These are phyloP conservation scores for Procambarus clarkii DNA, from an alignment of 1,140 invertebrate species.

Conservation along the genomic window DNA sequence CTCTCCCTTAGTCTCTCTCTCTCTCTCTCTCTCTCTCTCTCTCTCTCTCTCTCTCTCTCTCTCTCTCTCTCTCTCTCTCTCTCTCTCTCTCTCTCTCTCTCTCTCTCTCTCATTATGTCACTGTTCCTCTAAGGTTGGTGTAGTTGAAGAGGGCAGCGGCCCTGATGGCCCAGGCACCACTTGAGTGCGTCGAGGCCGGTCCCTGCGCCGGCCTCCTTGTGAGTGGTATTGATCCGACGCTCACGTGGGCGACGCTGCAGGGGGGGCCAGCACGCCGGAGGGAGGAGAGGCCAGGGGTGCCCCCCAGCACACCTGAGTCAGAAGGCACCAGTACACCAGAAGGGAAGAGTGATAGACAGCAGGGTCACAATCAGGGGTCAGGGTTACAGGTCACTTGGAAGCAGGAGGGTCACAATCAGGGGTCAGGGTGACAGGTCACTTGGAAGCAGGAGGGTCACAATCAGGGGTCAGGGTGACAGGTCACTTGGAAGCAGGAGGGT, in stretches of 20 bases:
- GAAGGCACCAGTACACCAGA: too few relatives aligned
- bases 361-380: too few relatives aligned
- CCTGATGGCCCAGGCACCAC: not conserved
- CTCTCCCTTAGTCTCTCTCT: not conserved
- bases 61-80: not conserved
- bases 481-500: too few relatives aligned
- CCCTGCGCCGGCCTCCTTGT: not conserved
- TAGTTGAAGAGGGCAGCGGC: not conserved
- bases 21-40: not conserved
- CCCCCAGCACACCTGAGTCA: too few relatives aligned
- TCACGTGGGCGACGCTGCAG: slow-evolving; percentile 6
- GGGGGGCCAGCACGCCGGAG: not conserved
- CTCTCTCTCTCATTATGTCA: not conserved
- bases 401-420: too few relatives aligned
- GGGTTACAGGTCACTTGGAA: too few relatives aligned
- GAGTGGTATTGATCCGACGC: not conserved
- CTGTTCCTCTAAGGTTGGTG: too few relatives aligned
- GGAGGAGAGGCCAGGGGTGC: not conserved
- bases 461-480: too few relatives aligned
- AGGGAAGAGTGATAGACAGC: too few relatives aligned
- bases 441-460: too few relatives aligned
- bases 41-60: not conserved
- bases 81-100: not conserved
- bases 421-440: too few relatives aligned
- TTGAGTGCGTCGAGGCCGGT: not conserved